Evolutionary conservation across 2,888 invertebrate species (phyloP), one percentile per base, ranked within the genome.

Genomic region (Sclerodermus sp.): DNA sequence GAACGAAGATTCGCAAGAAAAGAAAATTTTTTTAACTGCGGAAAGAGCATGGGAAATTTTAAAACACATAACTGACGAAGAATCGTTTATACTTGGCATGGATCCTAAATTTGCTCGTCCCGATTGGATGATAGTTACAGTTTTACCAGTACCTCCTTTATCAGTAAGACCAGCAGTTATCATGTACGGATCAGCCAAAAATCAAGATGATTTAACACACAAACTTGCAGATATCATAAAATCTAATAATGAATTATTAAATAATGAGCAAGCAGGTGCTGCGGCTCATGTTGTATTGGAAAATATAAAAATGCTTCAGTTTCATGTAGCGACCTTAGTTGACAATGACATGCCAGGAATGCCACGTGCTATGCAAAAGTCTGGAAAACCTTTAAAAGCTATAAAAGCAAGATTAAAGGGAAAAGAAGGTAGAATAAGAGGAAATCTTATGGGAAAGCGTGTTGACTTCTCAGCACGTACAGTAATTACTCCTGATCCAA

Each of bases 361-460:
- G 85, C 96, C 96, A 9, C 85, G 92, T 68, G 99, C 99, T 9
- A 95, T 96, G 87, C 99, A 99, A 78, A 99, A 99, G 79, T 97
- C 97, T 0, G 99, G 99, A 2, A 91, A 99, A 76, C 99, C 99
- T 0, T 80, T 99, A 8, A 99, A 99, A 82, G 96, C 99, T 0
- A 85, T 99, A 45, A 99, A 99, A 78, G 93, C 97, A 2, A 86
- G 99, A 41, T 78, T 93, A 43, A 98, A 98, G 80, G 97, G 98
- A 15, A 99, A 99, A 77, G 99, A 99, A 86, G 99, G 99, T 0
- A 85, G 99, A 70, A 98, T 99, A 70, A 85, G 99, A 79, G 99
- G 99, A 68, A 99, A 99, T 79, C 86, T 99, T 68, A 99, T 99
- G 99, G 99, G 99, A 47, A 99, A 99, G 79, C 95, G 99, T 83